Conservation (phyloP, 2,888 invertebrate genomes). For the Athalia cordata region DNA sequence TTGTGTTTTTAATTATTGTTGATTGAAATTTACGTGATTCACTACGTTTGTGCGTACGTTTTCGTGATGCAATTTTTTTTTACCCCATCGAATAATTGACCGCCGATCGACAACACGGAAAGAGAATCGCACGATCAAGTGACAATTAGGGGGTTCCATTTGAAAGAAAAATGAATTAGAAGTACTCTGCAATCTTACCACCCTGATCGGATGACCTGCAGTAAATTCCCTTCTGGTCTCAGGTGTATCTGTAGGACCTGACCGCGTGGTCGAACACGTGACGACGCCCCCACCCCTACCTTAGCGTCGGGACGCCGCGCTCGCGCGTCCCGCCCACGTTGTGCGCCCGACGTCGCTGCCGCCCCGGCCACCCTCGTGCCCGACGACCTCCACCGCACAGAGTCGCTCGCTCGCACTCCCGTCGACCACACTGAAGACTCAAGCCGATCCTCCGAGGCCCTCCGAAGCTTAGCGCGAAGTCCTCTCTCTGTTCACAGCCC, state of each 20-base stretch:
- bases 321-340: constrained; percentile 70
- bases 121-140: no score
- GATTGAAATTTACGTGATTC: no score
- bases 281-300: constrained; percentile 56
- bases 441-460: constrained; percentile 43
- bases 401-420: constrained; percentile 68
- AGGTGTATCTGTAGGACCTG: constrained; percentile 33
- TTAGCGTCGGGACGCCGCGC: constrained; percentile 58
- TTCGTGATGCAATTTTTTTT: no score
- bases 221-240: not conserved
- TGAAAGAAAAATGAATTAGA: no score
- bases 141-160: no score
- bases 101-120: no score
- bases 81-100: no score
- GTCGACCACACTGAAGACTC: constrained; percentile 61
- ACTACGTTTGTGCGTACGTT: no score
- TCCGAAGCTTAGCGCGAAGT: constrained; percentile 37
- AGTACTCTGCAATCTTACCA: no score
- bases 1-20: no score
- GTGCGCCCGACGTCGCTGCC: constrained; percentile 63
- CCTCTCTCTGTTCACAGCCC: constrained; percentile 54
- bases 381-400: constrained; percentile 54
- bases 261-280: constrained; percentile 72
- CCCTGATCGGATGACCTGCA: not conserved
- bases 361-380: constrained; percentile 64